A percentile compares a stretch with the other conserved stretches of the same genome.
phyloP scores from a whole-genome alignment of 2,113 vertebrate genomes.

The Protobothrops mucrosquamatus region DNA sequence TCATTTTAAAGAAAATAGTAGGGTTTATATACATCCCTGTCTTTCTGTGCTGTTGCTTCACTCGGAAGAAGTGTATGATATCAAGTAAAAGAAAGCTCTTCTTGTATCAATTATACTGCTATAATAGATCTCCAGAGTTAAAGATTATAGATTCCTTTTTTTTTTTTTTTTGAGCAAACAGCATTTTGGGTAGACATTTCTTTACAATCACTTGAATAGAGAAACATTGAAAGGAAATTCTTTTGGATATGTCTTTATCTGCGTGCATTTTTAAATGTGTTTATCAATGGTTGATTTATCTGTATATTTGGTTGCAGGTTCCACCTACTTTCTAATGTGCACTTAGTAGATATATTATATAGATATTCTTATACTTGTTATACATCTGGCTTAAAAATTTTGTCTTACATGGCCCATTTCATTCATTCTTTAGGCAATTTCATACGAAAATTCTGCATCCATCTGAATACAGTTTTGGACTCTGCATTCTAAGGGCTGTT shows the following conservation, averaged over 20 bases:
- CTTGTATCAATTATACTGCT: constrained; percentile 19
- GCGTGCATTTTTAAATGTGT: background rate
- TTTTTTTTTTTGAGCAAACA: constrained; percentile 18
- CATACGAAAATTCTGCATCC: background rate
- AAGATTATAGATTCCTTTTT: background rate
- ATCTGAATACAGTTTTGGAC: background rate
- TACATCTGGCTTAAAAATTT: background rate
- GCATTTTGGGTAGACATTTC: background rate
- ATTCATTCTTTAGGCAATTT: background rate
- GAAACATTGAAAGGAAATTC: background rate
- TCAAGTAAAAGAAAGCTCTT: constrained; percentile 30
- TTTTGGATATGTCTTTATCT: background rate
- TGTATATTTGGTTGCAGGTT: background rate
- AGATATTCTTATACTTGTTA: background rate
- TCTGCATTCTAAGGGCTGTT: background rate
- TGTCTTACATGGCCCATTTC: background rate
- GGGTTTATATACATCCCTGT: constrained; percentile 38
- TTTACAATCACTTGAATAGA: background rate
- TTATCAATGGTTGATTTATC: background rate
- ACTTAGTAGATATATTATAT: background rate
- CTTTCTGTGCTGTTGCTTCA: constrained; percentile 18
- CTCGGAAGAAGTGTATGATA: constrained; percentile 26
- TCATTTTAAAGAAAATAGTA: constrained; percentile 31
- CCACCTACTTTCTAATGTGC: background rate
- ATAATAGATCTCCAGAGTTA: constrained; percentile 47